Conservation (phyloP, 1,140 invertebrate genomes). For the Amyelois transitella region DNA sequence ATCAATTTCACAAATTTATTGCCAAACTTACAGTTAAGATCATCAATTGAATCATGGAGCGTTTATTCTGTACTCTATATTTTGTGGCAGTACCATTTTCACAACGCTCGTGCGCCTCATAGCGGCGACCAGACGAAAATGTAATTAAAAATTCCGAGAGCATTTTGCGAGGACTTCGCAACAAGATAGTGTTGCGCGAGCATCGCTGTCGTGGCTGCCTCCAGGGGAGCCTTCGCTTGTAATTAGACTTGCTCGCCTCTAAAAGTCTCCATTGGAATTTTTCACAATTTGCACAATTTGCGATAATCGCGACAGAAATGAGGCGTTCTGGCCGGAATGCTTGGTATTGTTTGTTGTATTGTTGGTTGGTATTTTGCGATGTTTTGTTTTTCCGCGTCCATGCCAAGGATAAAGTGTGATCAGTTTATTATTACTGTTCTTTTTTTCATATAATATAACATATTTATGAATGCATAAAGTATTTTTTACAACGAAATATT, state of each 20-base stretch:
- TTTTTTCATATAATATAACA: no score
- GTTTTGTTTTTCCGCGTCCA: no score
- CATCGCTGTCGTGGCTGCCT: conserved; percentile 63
- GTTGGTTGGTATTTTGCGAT: not conserved
- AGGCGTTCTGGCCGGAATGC: conserved; percentile 5
- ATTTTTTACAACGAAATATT: no score
- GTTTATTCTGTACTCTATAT: not conserved
- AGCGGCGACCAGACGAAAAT: conserved; percentile 69
- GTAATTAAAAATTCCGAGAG: conserved; percentile 74
- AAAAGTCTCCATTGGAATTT: conserved; percentile 47
- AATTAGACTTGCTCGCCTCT: conserved; percentile 66
- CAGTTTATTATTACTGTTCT: no score
- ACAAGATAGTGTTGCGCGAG: conserved; percentile 70
- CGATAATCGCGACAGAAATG: conserved; percentile 16
- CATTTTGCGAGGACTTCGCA: conserved; percentile 64
- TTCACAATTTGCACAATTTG: conserved; percentile 9
- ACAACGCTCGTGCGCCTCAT: conserved; percentile 56
- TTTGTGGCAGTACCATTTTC: conserved; percentile 44
- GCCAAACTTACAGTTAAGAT: no score
- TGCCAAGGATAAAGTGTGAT: no score
- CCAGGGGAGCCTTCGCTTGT: conserved; percentile 66
- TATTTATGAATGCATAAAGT: no score
- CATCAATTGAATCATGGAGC: not conserved
- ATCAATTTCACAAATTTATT: no score
- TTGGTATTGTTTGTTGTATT: not conserved